phyloP scores from a whole-genome alignment of 2,888 invertebrate genomes.

The Calliopum simillimum region DNA sequence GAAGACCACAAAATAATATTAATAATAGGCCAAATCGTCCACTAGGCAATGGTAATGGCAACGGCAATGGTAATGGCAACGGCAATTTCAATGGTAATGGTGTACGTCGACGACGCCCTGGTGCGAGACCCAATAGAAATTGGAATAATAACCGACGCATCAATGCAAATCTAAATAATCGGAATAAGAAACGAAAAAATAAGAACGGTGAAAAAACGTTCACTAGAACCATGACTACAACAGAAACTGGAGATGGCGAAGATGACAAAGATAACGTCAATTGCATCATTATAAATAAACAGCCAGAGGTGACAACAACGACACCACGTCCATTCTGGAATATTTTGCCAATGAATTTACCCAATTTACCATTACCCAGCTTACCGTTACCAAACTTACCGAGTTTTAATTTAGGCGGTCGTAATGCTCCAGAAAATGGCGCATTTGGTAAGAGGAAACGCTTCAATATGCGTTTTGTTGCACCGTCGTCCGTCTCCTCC shows the following conservation, averaged over 20 bases:
- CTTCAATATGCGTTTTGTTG: slow-evolving; percentile 50
- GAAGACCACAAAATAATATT: not conserved
- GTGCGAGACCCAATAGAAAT: not conserved
- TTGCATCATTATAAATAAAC: slow-evolving; percentile 59
- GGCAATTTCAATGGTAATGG: not conserved
- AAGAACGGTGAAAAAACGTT: slow-evolving; percentile 29
- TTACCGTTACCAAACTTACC: no score
- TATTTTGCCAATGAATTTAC: slow-evolving; percentile 50
- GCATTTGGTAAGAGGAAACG: slow-evolving; percentile 58
- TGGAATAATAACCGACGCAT: not conserved
- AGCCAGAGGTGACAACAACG: slow-evolving; percentile 38
- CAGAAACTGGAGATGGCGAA: slow-evolving; percentile 24
- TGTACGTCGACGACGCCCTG: not conserved
- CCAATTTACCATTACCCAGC: no score
- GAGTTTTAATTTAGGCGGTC: slow-evolving; percentile 6
- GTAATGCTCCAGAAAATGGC: slow-evolving; percentile 38
- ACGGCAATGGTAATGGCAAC: slow-evolving; percentile 9
- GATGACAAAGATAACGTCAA: slow-evolving; percentile 47
- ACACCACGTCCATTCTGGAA: slow-evolving; percentile 62
- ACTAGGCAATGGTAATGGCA: not conserved
- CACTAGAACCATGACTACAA: slow-evolving; percentile 37
- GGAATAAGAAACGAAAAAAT: slow-evolving; percentile 29
- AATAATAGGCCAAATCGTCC: not conserved
- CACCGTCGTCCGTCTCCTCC: slow-evolving; percentile 28
- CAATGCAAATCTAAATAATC: not conserved